Conservation (phyloP, 1,140 invertebrate genomes). For the Drosophila jambulina region DNA sequence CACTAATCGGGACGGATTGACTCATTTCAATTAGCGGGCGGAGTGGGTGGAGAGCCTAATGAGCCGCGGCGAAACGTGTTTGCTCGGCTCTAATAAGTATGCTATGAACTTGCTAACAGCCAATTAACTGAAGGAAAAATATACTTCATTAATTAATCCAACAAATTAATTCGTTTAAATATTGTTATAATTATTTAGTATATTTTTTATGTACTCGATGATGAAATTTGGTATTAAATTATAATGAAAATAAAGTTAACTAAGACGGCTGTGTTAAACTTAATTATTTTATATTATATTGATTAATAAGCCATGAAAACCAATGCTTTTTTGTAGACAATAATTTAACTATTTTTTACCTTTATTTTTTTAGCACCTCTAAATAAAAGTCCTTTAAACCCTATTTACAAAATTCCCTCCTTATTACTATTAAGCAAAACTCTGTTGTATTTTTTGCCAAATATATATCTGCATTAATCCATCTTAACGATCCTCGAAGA, state of each 20-base stretch:
- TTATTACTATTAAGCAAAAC: neutral
- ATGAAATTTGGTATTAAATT: too few species aligned
- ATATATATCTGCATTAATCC: slow-evolving; percentile 1
- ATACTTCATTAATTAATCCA: neutral
- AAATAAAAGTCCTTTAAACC: neutral
- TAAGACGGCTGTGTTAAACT: too few species aligned
- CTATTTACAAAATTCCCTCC: too few species aligned
- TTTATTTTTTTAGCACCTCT: neutral
- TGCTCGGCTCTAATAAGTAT: slow-evolving; percentile 45
- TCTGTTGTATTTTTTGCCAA: slow-evolving; percentile 3
- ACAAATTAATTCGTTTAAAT: too few species aligned
- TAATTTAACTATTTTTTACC: neutral
- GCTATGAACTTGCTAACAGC: slow-evolving; percentile 22
- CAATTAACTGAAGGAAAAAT: neutral
- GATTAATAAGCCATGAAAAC: too few species aligned
- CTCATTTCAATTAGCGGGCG: slow-evolving; percentile 19
- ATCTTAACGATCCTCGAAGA: slow-evolving; percentile 29
- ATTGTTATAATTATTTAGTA: too few species aligned
- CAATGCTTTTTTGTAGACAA: too few species aligned
- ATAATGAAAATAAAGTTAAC: too few species aligned
- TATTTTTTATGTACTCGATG: too few species aligned
- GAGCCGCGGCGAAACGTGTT: neutral
- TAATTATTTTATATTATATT: too few species aligned
- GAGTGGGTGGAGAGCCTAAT: slow-evolving; percentile 11
- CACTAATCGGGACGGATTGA: slow-evolving; percentile 27